Evolutionary conservation across 2,888 invertebrate species (phyloP), one percentile per base, ranked within the genome.

Genomic region (Pristionchus exspectatus): DNA sequence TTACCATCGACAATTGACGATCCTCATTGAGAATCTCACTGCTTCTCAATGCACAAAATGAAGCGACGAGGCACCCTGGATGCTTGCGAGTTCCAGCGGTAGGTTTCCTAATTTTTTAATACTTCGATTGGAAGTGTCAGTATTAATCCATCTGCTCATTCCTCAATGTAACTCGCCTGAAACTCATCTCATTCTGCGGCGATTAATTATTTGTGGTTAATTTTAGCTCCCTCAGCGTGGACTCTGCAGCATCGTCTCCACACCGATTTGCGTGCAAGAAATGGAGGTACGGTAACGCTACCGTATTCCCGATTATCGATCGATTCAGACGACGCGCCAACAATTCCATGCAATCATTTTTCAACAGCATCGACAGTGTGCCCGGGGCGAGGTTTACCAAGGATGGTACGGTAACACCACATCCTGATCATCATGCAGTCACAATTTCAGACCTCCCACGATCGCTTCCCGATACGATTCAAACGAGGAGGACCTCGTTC

Each of bases 211-310:
- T 9, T 0, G 9, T 7, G 9, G 44, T 9, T n/a, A n/a, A 44
- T 33, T 74, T 12, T 50, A 81, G 81, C 4, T 81, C 81, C 16
- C n/a, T 81, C 2, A 81, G 81, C 50, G 50, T 81, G 4, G 81
- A 81, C 18, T 81, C 50, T 16, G 81, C 38, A 0, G 50, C n/a
- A n/a, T 54, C 77, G 9, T 33, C 50, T 24, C 44, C 18, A 14
- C 74, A 21, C 16, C 21, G 14, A 1, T 5, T 81, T 10, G 50
- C 50, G 0, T 81, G 81, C 54, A 54, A 81, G 50, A 81, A 33
- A 54, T 81, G 81, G 81, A 81, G 81, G 81, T 81, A 54, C 81
- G n/a, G 81, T 81, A 81, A 1, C 18, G 33, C n/a, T 81, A 81
- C 50, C 12, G 44, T 27, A 50, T 50, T 14, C 81, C 10, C 81